phyloP scores from a whole-genome alignment of 2,797 vertebrate species.

The Halcyon smyrnensis region DNA sequence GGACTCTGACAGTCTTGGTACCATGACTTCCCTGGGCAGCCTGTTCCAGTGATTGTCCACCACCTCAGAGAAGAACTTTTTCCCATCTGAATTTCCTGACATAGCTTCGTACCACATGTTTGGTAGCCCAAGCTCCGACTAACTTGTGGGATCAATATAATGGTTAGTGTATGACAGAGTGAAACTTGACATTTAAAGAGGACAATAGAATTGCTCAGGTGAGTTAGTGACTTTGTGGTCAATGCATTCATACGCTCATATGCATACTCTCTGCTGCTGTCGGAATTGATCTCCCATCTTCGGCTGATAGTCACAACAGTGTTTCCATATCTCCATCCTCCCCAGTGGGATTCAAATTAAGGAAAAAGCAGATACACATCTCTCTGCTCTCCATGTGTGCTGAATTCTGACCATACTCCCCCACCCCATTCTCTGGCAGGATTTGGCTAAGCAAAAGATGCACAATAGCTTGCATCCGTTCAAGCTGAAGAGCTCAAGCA shows the following conservation, averaged over 20 bases:
- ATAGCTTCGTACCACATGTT: not conserved
- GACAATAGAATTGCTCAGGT: not conserved
- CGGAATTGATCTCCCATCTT: not conserved
- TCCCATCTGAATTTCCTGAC: not conserved
- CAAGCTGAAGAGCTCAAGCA: not conserved
- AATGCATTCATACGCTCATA: not conserved
- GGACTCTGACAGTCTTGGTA: not conserved
- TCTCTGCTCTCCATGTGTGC: not conserved
- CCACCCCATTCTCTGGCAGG: not conserved
- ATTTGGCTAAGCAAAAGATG: not conserved
- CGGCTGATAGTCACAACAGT: accelerated
- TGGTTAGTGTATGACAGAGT: not conserved
- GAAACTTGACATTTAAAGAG: not conserved
- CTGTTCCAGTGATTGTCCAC: not conserved
- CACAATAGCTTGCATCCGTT: not conserved
- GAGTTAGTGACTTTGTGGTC: not conserved
- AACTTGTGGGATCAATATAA: not conserved
- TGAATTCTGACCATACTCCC: not conserved
- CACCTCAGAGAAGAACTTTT: not conserved
- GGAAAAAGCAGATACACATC: not conserved
- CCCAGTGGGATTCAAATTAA: not conserved
- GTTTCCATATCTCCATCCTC: not conserved
- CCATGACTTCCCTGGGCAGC: not conserved
- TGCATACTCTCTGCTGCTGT: not conserved
- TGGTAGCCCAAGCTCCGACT: not conserved